Evolutionary conservation across 2,113 vertebrate species (phyloP).

Genomic region (Atrichornis clamosus): DNA sequence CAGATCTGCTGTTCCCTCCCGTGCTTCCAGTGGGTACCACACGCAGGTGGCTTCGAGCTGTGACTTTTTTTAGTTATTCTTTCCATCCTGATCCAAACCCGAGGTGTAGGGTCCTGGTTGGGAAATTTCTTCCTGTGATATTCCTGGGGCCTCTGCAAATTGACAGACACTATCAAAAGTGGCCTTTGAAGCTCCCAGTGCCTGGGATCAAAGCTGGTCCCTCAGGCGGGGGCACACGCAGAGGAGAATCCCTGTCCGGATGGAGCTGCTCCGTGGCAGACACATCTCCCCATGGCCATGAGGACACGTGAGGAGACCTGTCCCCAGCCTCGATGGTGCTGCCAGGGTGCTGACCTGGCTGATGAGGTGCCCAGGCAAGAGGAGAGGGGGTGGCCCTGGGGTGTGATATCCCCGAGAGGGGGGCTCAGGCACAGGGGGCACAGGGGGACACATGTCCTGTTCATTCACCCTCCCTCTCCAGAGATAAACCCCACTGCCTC

Average conservation of each 20-base stretch:
- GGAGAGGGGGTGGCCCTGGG: accelerated
- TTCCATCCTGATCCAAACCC: neutral
- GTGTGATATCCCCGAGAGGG: neutral
- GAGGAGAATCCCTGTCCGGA: neutral
- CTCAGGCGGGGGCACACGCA: neutral
- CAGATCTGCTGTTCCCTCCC: neutral
- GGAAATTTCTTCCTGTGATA: neutral
- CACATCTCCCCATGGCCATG: accelerated
- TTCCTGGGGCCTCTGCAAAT: accelerated
- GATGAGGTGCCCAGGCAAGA: neutral
- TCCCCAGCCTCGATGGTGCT: neutral
- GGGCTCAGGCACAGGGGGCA: neutral
- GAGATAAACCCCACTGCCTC: neutral
- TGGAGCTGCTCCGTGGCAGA: neutral
- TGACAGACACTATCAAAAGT: neutral
- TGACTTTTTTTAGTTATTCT: accelerated
- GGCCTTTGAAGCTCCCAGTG: neutral
- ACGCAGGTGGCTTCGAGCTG: neutral
- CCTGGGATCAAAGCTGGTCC: neutral
- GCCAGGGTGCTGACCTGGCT: neutral
- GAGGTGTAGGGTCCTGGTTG: neutral
- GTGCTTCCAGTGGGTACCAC: neutral
- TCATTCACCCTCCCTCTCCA: neutral
- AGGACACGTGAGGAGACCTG: accelerated
- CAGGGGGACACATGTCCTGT: accelerated